Base-by-base conservation (phyloP, 2,888 invertebrate species). In the Marronus borbonicus region DNA sequence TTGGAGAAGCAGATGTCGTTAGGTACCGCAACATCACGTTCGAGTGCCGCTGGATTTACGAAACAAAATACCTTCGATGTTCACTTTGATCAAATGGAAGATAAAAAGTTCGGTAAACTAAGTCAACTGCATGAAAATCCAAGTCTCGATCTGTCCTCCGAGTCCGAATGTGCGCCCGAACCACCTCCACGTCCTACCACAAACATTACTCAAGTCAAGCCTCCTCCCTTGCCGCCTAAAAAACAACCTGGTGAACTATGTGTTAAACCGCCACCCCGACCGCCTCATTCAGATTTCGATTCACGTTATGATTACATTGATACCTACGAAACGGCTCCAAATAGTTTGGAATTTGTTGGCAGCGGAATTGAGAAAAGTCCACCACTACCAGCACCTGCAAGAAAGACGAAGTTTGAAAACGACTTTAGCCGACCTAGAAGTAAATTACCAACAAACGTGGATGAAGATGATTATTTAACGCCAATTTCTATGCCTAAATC, bases 191-290 rank as follows among this genome's bases (percentile, higher is more conserved):
- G 94, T 7, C 92, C 94, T 4, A 90, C 91, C 0, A 90, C 92
- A 17, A 92, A 92, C 86, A 90, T 91, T 3, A 86, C 89, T 14
- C 89, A 92, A 72, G 90, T 92, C 5, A 93, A 93, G 85, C 94
- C 94, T 2, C 94, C 94, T 1, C 94, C 94, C 2, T 88, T 94
- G 86, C 91, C 94, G 24, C 94, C 94, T 14, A 94, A 94, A 85
- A 93, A 94, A 81, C 92, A 92, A 82, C 89, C 90, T 62, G 90
- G 89, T 72, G 91, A 92, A 80, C 88, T 91, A 66, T 87, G 89
- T 0, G 89, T 91, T 31, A 92, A 93, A 64, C 93, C 93, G n/a
- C 93, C 93, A 0, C 91, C 93, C 0, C 86, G 91, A 69, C 93
- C 93, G 0, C 93, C 92, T 0, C 91, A 92, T 81, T 90, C 90